Conservation (phyloP, 2,888 invertebrate genomes). For the Sicus ferrugineus region DNA sequence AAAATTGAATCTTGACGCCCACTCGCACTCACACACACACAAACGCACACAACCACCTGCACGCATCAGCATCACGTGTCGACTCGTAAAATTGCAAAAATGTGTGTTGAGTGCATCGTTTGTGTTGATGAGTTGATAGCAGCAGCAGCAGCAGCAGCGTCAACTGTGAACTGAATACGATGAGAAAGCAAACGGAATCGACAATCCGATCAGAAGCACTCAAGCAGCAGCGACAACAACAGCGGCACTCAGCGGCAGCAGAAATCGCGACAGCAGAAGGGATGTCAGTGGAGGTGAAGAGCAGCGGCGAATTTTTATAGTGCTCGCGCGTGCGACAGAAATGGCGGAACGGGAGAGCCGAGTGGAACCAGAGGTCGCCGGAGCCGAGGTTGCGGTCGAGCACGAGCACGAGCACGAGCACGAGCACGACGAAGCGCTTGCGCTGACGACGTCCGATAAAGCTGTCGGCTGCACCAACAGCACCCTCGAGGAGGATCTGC, state of each 20-base stretch:
- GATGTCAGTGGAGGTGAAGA: constrained; percentile 50
- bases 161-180: constrained; percentile 20
- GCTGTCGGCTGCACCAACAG: constrained; percentile 64
- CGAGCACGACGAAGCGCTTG: constrained; percentile 29
- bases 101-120: background rate
- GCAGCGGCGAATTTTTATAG: constrained; percentile 36
- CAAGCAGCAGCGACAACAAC: constrained; percentile 20
- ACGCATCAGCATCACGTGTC: too few species aligned
- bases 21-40: too few species aligned
- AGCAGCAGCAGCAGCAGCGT: background rate
- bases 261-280: constrained; percentile 30
- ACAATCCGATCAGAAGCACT: background rate
- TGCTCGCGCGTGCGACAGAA: constrained; percentile 33
- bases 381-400: background rate
- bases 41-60: too few species aligned
- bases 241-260: background rate
- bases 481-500: constrained; percentile 58
- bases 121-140: constrained; percentile 8
- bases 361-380: background rate
- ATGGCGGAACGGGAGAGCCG: constrained; percentile 6
- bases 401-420: constrained; percentile 21
- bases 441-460: constrained; percentile 59
- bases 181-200: constrained; percentile 1
- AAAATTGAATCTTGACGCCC: too few species aligned
- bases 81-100: background rate